Base-by-base conservation (phyloP, 2,797 vertebrate genomes). In the Notoglanidium macrostoma region DNA sequence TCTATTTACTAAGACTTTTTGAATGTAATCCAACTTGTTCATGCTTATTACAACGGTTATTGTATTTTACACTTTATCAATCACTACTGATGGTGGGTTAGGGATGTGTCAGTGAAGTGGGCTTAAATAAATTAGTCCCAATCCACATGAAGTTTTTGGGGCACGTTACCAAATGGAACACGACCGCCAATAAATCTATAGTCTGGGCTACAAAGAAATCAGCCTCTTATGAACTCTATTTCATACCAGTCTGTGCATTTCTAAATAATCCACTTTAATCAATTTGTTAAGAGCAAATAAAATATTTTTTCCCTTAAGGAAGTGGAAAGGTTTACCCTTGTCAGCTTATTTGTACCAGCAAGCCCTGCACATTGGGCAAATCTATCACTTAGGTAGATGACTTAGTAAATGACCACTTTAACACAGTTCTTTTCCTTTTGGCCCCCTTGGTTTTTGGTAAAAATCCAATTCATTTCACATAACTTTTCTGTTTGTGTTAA, bases 301-400 rank as follows among this genome's bases (percentile, higher is more conserved):
- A n/a, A n/a, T 76, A 9, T 73, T 44, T 26, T 73, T 76, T 73
- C 17, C 46, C 5, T 76, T 2, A 1, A 29, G 19, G 23, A n/a
- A 23, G 44, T 49, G 26, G 46, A 14, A 76, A 46, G 73, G 46
- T 19, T 79, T 79, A 35, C 10, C 17, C 9, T n/a, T 76, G 73
- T 76, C 46, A n/a, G 73, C 73, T 76, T 12, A 76, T 76, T 76
- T 76, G 54, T 54, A 29, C 46, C 46, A 76, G 46, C 73, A 11
- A 51, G 73, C 46, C 26, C 14, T 76, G 73, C 46, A 76, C 54
- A 49, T 76, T 76, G 46, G 46, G 26, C 46, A 76, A 29, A 49
- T 82, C 44, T 49, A 46, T 82, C 61, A 76, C 73, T 51, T 82
- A 51, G 59, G 46, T 19, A n/a, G 46, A 76, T 54, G 73, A 29